These are phyloP conservation scores for Discoglossus pictus DNA, from an alignment of 2,797 vertebrate species.

Conservation along the genomic window DNA sequence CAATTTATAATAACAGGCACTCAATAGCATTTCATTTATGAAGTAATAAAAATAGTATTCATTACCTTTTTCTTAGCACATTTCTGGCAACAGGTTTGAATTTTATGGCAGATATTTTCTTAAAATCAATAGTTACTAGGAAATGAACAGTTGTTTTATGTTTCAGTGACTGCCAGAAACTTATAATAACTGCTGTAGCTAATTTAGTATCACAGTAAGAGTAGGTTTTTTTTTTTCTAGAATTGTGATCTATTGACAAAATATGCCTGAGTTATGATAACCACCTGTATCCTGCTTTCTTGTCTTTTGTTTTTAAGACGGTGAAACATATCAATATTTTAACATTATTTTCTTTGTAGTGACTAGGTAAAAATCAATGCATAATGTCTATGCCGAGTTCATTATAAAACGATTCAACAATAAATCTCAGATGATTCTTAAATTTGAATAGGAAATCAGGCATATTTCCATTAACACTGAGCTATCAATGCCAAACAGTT, in stretches of 20 bases:
- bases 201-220: no score
- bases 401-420: background rate
- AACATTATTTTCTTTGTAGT: background rate
- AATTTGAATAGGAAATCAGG: background rate
- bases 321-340: constrained; percentile 5
- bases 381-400: constrained; percentile 4
- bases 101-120: no score
- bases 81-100: no score
- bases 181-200: no score
- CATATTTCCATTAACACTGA: background rate
- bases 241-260: background rate
- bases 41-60: no score
- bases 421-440: background rate
- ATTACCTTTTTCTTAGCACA: no score
- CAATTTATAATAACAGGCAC: no score
- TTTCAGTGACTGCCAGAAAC: no score
- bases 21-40: no score
- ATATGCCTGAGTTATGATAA: constrained; percentile 2
- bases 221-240: background rate
- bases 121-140: no score
- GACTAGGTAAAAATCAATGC: background rate
- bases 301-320: background rate
- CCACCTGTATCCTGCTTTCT: background rate
- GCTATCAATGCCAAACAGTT: background rate
- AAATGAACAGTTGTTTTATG: no score